Conservation (phyloP, 92 coral and sea anemone species). For the Scolanthus callimorphus region DNA sequence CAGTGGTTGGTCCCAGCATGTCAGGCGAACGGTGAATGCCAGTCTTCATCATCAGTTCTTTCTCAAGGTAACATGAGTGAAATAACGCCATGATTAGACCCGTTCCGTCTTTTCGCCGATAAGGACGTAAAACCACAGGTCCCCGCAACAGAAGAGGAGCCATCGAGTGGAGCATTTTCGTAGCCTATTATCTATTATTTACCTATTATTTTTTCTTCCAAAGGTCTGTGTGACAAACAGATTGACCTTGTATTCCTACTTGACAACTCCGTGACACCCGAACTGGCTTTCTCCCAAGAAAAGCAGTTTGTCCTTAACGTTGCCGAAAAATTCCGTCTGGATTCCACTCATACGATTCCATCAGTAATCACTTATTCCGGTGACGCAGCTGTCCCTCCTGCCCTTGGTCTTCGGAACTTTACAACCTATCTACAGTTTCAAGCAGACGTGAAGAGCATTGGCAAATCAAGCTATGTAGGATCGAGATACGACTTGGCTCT, state of each 20-base stretch:
- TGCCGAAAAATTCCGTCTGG: conserved; percentile 9
- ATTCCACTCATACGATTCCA: conserved; percentile 5
- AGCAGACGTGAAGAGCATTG: not conserved
- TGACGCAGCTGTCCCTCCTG: not conserved
- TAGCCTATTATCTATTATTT: too few species aligned
- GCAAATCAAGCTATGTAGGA: not conserved
- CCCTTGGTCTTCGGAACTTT: conserved; percentile 20
- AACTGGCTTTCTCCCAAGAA: not conserved
- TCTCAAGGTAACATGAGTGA: not conserved
- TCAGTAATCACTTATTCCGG: conserved; percentile 11
- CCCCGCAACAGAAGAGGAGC: too few species aligned
- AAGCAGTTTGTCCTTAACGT: conserved; percentile 12
- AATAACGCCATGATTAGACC: too few species aligned
- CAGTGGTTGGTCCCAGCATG: not conserved
- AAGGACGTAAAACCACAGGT: not conserved
- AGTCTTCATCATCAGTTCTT: not conserved
- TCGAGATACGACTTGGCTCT: conserved; percentile 30
- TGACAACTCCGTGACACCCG: not conserved
- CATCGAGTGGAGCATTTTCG: too few species aligned
- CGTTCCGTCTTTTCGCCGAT: not conserved
- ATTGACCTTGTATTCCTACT: conserved; percentile 21
- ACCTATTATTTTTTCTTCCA: not conserved
- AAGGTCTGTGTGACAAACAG: conserved; percentile 19
- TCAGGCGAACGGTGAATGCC: not conserved
- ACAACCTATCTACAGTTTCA: not conserved